Base-by-base conservation (phyloP, 2,797 vertebrate species). In the Coccyzus lansbergi region DNA sequence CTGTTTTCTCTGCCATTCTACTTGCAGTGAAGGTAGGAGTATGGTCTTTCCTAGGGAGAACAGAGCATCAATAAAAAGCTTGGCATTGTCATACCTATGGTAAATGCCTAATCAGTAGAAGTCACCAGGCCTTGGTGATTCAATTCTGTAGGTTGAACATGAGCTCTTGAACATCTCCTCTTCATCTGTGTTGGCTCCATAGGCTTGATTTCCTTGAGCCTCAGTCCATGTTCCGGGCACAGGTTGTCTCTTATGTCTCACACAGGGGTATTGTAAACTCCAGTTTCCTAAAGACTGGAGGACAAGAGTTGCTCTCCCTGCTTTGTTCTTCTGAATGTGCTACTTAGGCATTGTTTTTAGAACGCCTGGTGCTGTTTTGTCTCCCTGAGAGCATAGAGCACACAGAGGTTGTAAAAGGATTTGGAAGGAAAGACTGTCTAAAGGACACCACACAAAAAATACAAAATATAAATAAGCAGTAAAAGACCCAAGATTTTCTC, bases 31-130 rank as follows among this genome's bases (percentile, higher is more conserved):
- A 60, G 60, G 46, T 31, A 46, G 46, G 15, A 38, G 6, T 34
- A 22, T 4, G 29, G 28, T 28, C 31, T 76, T 83, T 76, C 80
- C 22, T 33, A 22, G 25, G 19, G 53, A 95, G 28, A 33, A 17
- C 10, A 25, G 21, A 31, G 20, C 3, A 49, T 24, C 0, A 0
- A 20, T 33, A 44, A 11, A 19, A 64, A 60, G 53, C 52, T 52
- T 29, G 42, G 13, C 33, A 28, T 15, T 25, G 8, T 15, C 4
- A 5, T 51, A 77, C 51, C n/a, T 40, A 15, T 16, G 33, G 25
- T 2, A 2, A 34, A 18, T 0, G 7, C 20, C 67, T 24, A 15
- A 59, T 88, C 12, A 33, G 31, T 18, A 55, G 3, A 2, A 38
- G 46, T 49, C 62, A 81, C 14, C 34, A 31, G 46, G 42, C 42